A percentile compares a stretch with the other conserved stretches of the same genome.
Conservation (phyloP, 1,140 invertebrate species). For the Cylas formicarius region DNA sequence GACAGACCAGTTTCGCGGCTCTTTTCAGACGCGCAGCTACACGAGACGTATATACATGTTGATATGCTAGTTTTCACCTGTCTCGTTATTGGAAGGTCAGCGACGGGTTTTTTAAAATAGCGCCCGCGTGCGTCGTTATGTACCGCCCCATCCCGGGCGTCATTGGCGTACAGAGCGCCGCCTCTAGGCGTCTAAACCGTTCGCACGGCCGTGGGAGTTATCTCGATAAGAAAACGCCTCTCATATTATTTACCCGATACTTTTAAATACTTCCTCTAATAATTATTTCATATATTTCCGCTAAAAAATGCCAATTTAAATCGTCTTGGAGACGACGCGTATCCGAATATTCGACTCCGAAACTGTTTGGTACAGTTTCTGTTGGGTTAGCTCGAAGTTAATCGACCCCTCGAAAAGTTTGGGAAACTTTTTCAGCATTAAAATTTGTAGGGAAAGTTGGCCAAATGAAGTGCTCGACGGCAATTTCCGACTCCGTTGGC, state of each 20-base stretch:
- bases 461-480: conserved; percentile 31
- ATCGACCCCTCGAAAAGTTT: conserved; percentile 42
- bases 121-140: conserved; percentile 33
- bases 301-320: conserved; percentile 14
- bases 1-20: conserved; percentile 16
- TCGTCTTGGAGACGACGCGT: conserved; percentile 9
- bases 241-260: conserved; percentile 26
- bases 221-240: conserved; percentile 33
- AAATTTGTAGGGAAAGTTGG: conserved; percentile 41
- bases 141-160: conserved; percentile 29
- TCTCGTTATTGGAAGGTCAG: conserved; percentile 28
- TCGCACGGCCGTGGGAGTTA: conserved; percentile 32
- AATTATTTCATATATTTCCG: conserved; percentile 28
- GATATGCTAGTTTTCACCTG: conserved; percentile 32
- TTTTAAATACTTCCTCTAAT: conserved; percentile 23
- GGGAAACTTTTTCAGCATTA: conserved; percentile 40
- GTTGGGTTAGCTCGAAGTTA: conserved; percentile 38
- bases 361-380: conserved; percentile 39
- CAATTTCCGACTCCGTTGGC: conserved; percentile 26
- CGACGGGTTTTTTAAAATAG: conserved; percentile 30
- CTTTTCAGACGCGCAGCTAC: conserved; percentile 19
- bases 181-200: conserved; percentile 30
- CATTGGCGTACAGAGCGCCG: conserved; percentile 39
- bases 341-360: conserved; percentile 21
- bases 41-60: too few relatives aligned